A percentile compares a stretch with the other conserved stretches of the same genome.
These are phyloP conservation scores for Muscicapa adusta DNA, from an alignment of 2,113 vertebrate genomes.

Conservation along the genomic window DNA sequence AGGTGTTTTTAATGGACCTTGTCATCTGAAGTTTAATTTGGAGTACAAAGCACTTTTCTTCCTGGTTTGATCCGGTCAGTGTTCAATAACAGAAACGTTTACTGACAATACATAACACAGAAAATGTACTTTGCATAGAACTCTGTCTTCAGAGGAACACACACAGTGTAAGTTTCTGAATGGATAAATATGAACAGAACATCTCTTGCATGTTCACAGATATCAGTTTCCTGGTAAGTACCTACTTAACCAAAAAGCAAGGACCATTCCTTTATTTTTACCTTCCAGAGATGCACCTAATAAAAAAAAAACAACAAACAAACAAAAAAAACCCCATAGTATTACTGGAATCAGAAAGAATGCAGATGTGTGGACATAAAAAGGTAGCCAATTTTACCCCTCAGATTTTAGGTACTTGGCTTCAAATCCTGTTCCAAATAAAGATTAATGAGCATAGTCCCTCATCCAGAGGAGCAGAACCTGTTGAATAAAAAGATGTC, in stretches of 20 bases:
- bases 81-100: not conserved
- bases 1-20: not conserved
- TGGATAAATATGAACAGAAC: not conserved
- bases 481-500: not conserved
- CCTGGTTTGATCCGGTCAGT: not conserved
- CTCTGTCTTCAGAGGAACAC: not conserved
- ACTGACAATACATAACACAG: not conserved
- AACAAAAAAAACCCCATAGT: too few species aligned
- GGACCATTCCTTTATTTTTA: not conserved
- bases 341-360: not conserved
- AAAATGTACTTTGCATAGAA: not conserved
- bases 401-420: not conserved
- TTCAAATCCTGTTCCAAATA: not conserved
- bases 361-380: not conserved
- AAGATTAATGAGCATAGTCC: not conserved
- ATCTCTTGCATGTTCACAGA: not conserved
- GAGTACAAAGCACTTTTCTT: not conserved
- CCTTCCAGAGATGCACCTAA: not conserved
- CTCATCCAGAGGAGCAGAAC: not conserved
- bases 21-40: not conserved
- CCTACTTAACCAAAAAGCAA: not conserved
- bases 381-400: not conserved
- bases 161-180: not conserved
- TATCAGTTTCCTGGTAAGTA: not conserved
- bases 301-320: not conserved